phyloP scores from a whole-genome alignment of 2,113 vertebrate genomes.

The Neogale vison region DNA sequence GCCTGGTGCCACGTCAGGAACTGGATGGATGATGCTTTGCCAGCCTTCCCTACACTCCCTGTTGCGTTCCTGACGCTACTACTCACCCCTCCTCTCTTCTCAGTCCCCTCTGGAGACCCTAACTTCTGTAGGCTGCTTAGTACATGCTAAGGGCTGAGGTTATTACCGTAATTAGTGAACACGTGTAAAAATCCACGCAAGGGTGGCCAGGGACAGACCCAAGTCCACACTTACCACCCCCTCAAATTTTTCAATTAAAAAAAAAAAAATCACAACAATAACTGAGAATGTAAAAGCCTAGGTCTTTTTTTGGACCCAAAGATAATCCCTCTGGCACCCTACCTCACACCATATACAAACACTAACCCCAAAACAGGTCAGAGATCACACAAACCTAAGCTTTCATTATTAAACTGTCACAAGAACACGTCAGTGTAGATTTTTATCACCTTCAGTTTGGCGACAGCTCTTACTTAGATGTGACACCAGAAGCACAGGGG shows the following conservation, averaged over 20 bases:
- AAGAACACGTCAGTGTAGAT: accelerated
- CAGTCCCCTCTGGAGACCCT: accelerated
- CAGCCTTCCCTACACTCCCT: background rate
- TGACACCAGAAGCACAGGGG: background rate
- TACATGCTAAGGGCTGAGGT: accelerated
- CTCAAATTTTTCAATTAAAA: background rate
- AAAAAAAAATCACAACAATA: background rate
- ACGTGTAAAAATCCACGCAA: background rate
- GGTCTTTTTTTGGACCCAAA: background rate
- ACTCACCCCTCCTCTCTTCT: accelerated
- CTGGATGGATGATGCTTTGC: accelerated
- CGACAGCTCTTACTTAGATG: background rate
- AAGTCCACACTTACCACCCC: background rate
- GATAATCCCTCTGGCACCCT: background rate
- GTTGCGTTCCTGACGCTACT: accelerated
- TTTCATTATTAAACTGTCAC: background rate
- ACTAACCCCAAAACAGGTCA: background rate
- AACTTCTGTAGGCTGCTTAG: background rate
- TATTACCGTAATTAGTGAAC: accelerated
- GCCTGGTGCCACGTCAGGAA: accelerated
- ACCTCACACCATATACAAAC: background rate
- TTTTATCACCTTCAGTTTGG: background rate
- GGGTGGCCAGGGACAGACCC: background rate
- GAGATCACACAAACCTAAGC: background rate
- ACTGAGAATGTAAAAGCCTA: background rate